Base-by-base conservation (phyloP, 1,140 invertebrate species). In the Notospermus geniculatus region DNA sequence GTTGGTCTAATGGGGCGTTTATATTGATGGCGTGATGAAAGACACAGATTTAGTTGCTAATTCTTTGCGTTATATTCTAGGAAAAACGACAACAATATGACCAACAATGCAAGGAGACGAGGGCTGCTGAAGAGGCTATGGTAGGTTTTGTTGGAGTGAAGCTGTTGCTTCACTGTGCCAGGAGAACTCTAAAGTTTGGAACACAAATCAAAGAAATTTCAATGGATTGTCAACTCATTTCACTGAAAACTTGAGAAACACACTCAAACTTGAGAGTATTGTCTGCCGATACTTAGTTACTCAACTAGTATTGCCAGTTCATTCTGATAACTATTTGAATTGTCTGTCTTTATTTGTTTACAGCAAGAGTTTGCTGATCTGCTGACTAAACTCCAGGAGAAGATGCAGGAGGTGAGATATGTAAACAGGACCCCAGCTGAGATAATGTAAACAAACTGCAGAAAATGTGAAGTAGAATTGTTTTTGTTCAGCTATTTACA, bases 351-450 rank as follows among this genome's bases (percentile, higher is more conserved):
- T 58, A 36, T 62, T 62, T 57, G 63, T 70, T 71, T 82, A 55
- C 73, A 93, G 91, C 90, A 89, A 74, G 86, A 91, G 67, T 87
- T 88, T 74, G 85, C 84, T 85, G 79, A 82, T 57, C 64, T 81
- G 58, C 59, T 95, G 57, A 89, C 89, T 45, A 91, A 93, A 78
- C 82, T 95, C 64, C 91, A 95, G 76, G 88, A 92, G 78, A 95
- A 95, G 84, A 92, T 97, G 85, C 91, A 94, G 76, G 91, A 93
- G 80, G 92, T 91, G 50, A 66, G n/a, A n/a, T n/a, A n/a, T n/a
- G n/a, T n/a, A n/a, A n/a, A n/a, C n/a, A n/a, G n/a, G n/a, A n/a
- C n/a, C n/a, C n/a, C n/a, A n/a, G n/a, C n/a, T n/a, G n/a, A n/a
- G n/a, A n/a, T n/a, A n/a, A n/a, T n/a, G n/a, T n/a, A n/a, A n/a